Percentiles rank a stretch among this genome's conserved stretches.
These are phyloP conservation scores for Eurois occulta DNA, from an alignment of 2,888 invertebrate species.

Conservation along the genomic window DNA sequence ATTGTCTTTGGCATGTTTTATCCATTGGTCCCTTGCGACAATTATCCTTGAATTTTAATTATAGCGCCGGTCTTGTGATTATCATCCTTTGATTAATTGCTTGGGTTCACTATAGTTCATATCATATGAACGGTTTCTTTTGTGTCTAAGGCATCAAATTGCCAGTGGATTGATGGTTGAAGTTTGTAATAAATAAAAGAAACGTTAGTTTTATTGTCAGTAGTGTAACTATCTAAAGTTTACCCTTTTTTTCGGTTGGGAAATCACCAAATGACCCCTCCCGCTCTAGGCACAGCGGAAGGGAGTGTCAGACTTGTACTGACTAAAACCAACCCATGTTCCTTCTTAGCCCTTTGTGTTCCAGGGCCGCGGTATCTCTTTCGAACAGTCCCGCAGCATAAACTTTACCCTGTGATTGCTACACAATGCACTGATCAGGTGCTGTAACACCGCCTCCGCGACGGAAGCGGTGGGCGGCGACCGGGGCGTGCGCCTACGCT, in stretches of 20 bases:
- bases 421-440: constrained; percentile 84
- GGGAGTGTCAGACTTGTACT: no score
- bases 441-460: constrained; percentile 83
- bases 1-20: constrained; percentile 58
- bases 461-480: constrained; percentile 88
- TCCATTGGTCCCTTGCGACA: constrained; percentile 54
- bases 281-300: no score
- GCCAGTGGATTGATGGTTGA: not conserved
- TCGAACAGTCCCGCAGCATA: no score
- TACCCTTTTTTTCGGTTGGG: no score
- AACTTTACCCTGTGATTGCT: constrained; percentile 75
- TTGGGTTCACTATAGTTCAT: constrained; percentile 32
- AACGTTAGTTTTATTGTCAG: constrained; percentile 10
- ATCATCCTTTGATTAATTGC: constrained; percentile 49
- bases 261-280: no score
- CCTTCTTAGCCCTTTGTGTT: no score
- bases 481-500: constrained; percentile 83
- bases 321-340: no score
- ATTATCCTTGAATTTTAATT: constrained; percentile 63
- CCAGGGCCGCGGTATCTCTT: no score
- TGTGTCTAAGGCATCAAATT: not conserved
- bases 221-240: constrained; percentile 39
- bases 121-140: constrained; percentile 9
- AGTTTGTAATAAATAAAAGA: not conserved
- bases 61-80: constrained; percentile 29